phyloP scores from a whole-genome alignment of 2,113 vertebrate species.

The Dasypus novemcinctus region DNA sequence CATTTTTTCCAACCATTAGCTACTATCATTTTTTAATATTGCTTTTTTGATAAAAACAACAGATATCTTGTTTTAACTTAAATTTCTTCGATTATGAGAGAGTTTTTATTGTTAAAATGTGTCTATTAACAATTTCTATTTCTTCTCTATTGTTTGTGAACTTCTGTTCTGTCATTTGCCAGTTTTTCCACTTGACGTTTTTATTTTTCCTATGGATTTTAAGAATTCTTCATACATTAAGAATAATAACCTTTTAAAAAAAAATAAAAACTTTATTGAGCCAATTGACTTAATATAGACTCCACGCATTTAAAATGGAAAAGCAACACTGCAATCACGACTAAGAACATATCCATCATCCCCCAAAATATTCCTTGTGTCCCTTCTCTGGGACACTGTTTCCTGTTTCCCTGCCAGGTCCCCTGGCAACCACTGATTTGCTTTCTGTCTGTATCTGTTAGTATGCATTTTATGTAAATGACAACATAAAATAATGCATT shows the following conservation, averaged over 20 bases:
- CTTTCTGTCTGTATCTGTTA: neutral
- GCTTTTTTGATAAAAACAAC: neutral
- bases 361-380: neutral
- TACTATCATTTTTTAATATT: neutral
- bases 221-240: neutral
- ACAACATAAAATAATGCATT: neutral
- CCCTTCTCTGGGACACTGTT: too few species aligned
- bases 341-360: neutral
- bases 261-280: neutral
- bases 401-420: neutral
- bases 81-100: neutral
- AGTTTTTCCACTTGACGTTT: neutral
- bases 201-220: neutral
- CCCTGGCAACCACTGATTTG: neutral
- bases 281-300: neutral
- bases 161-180: neutral
- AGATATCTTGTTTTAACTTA: neutral
- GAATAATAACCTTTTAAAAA: neutral
- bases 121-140: neutral
- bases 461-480: neutral
- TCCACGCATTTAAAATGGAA: neutral
- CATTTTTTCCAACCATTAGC: neutral
- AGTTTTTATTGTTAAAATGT: neutral
- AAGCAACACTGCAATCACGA: neutral
- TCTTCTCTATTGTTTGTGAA: neutral